phyloP scores from a whole-genome alignment of 2,888 invertebrate genomes.

The Cepaea hortensis region DNA sequence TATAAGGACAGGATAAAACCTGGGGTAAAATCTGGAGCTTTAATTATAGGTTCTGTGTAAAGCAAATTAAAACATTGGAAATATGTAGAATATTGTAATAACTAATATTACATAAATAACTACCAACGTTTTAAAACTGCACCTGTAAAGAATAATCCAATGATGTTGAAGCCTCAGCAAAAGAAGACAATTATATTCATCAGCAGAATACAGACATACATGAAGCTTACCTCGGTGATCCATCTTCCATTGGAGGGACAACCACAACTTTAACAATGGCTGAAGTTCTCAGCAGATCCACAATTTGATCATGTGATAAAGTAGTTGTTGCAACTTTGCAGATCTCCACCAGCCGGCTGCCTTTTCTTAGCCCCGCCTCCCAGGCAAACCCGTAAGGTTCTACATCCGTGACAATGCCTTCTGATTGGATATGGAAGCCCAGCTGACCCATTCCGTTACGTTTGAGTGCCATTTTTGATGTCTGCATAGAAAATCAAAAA shows the following conservation, averaged over 20 bases:
- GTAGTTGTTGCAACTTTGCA: constrained; percentile 93
- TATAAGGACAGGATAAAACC: no score
- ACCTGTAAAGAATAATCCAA: neutral
- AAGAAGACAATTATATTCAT: neutral
- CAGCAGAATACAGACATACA: neutral
- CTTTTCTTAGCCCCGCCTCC: constrained; percentile 89
- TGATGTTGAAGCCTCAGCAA: neutral
- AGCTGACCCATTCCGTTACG: constrained; percentile 89
- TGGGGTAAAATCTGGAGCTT: no score
- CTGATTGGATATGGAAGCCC: constrained; percentile 88
- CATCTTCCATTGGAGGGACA: constrained; percentile 85
- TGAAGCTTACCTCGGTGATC: constrained; percentile 79
- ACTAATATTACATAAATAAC: no score
- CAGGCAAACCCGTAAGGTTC: constrained; percentile 81
- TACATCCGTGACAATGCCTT: constrained; percentile 95
- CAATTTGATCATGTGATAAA: constrained; percentile 92
- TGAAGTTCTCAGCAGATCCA: constrained; percentile 92
- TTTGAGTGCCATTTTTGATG: constrained; percentile 87
- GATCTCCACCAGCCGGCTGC: constrained; percentile 92
- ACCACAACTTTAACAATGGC: constrained; percentile 89
- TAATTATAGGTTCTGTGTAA: no score
- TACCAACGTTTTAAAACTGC: no score
- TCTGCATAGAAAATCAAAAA: constrained; percentile 72
- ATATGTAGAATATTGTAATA: no score
- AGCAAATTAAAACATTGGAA: no score